Base-by-base conservation (phyloP, 2,113 vertebrate genomes). In the Bujurquina vittata region DNA sequence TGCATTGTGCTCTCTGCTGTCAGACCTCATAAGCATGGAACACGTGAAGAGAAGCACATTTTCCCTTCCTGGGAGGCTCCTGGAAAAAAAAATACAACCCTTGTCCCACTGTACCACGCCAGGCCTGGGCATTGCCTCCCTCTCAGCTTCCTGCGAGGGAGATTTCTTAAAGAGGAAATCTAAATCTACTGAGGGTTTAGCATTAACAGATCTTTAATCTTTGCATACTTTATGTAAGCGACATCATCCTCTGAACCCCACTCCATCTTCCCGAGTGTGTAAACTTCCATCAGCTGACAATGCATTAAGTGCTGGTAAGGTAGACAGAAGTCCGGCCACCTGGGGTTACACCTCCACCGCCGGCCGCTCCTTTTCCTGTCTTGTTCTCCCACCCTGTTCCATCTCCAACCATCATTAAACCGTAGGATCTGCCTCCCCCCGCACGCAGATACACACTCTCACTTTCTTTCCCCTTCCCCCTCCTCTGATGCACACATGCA, bases 31-130 rank as follows among this genome's bases (percentile, higher is more conserved):
- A 81, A 93, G 88, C 82, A 20, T 69, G 86, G 75, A 84, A 77
- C 89, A 85, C 54, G 31, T 87, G 81, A 92, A 93, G 84, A 92
- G 85, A 88, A 93, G 89, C 91, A 91, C 83, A 92, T 88, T 85
- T 73, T 67, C 26, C 22, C 26, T 22, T 87, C 82, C 83, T 40
- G 22, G 59, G 59, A 87, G 69, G 74, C 77, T 85, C 10, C 61
- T 60, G 65, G 37, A 60, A 58, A 72, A 55, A 55, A 61, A 52
- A 23, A 72, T 73, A 29, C 26, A 14, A 56, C 75, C 49, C 58
- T 58, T 37, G 62, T 80, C 78, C 87, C 55, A 55, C 49, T 61
- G 58, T 79, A n/a, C 58, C 15, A 37, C 86, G 18, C 49, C 37
- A 62, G 62, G 79, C 35, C 43, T 18, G 55, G 58, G 81, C 57